These are phyloP conservation scores for Orius insidiosus DNA, from an alignment of 1,140 invertebrate species.

Conservation along the genomic window DNA sequence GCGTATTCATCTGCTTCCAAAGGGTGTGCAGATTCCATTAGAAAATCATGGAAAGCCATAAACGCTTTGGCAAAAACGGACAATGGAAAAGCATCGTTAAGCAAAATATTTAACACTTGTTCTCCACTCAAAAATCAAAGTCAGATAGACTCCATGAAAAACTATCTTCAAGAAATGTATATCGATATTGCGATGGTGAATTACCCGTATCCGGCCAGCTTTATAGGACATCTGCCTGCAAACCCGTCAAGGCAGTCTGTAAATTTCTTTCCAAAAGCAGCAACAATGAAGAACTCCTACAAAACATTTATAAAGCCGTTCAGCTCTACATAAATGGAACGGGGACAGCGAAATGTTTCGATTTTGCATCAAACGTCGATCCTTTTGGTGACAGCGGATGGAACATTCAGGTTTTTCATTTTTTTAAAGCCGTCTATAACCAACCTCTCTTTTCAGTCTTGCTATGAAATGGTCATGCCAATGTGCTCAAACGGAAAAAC, in stretches of 20 bases:
- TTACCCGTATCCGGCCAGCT: constrained; percentile 75
- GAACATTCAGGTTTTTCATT: constrained; percentile 44
- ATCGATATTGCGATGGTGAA: constrained; percentile 76
- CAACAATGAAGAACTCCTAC: constrained; percentile 34
- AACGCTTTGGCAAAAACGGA: constrained; percentile 33
- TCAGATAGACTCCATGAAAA: constrained; percentile 36
- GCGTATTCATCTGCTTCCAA: constrained; percentile 43
- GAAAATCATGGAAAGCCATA: constrained; percentile 60
- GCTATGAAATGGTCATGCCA: constrained; percentile 93
- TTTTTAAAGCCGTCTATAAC: not conserved
- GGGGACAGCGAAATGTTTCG: constrained; percentile 44
- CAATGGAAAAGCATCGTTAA: constrained; percentile 49
- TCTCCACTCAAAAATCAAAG: constrained; percentile 35
- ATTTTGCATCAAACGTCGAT: constrained; percentile 29
- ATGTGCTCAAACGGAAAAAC: constrained; percentile 66
- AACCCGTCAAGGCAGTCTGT: no score
- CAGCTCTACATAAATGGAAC: constrained; percentile 71
- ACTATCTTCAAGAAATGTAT: constrained; percentile 49
- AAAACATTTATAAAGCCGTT: constrained; percentile 45
- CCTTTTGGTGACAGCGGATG: constrained; percentile 50
- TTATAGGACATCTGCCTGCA: constrained; percentile 63
- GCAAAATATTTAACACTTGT: constrained; percentile 55
- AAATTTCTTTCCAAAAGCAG: no score
- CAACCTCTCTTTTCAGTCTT: constrained; percentile 42
- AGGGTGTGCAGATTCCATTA: constrained; percentile 56